Conservation (phyloP, 2,797 vertebrate genomes). For the Pangasius sanitwongsei region DNA sequence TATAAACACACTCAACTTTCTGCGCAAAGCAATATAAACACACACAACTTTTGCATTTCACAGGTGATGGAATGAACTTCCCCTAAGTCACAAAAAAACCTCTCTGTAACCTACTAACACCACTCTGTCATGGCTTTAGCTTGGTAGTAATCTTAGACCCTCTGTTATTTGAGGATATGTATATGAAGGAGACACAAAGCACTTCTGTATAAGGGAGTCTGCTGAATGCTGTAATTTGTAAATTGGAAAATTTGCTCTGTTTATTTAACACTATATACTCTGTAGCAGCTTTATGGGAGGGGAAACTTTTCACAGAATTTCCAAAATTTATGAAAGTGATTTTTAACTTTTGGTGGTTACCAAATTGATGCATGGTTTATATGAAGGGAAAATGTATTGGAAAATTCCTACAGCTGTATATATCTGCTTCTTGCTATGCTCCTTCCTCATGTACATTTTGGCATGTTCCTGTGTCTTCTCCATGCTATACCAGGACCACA, state of each 20-base stretch:
- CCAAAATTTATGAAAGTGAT: neutral
- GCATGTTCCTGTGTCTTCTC: neutral
- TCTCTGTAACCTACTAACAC: neutral
- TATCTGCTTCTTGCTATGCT: neutral
- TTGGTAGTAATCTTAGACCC: no score
- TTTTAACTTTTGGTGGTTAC: neutral
- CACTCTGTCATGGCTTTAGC: neutral
- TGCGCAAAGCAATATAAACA: neutral
- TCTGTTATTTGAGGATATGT: neutral
- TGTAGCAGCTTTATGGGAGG: neutral
- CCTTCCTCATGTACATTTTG: neutral
- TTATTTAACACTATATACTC: neutral
- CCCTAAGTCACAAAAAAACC: no score
- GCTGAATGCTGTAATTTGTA: neutral
- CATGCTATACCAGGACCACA: no score
- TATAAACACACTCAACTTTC: neutral
- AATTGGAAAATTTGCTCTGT: neutral
- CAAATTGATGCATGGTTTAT: neutral
- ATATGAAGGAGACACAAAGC: no score
- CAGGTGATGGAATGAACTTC: neutral
- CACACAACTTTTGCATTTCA: neutral
- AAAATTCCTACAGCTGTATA: neutral
- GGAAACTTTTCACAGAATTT: neutral
- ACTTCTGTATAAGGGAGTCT: neutral
- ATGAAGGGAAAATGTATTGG: neutral